Evolutionary conservation across 2,113 vertebrate species (phyloP), one percentile per base, ranked within the genome.

Genomic region (Nerophis lumbriciformis): DNA sequence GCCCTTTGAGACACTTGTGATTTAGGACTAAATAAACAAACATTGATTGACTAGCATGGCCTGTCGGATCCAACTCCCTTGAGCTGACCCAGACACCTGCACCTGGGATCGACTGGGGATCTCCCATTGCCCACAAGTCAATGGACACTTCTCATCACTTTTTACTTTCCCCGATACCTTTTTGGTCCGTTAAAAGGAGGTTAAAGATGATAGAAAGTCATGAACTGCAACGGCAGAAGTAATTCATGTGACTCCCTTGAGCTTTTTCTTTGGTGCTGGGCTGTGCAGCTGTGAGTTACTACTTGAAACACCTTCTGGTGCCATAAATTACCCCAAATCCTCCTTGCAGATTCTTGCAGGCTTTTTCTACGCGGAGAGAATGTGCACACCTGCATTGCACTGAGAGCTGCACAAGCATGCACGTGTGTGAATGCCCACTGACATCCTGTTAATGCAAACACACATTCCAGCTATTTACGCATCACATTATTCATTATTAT

Each of bases 271-370:
- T 83, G 66, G 69, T 73, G 71, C 63, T 45, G 35, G 66, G 75
- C 78, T 79, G 69, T 66, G 62, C 86, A 86, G 84, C 83, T 86
- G 83, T 70, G 65, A 70, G 61, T 37, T 7, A 0, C 78, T 61
- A 68, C 64, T 61, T 63, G 19, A 72, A 81, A 68, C 78, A 59
- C 80, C 63, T 69, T 37, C 61, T 52, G 75, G 72, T n/a, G 53
- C 68, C 70, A 61, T 82, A 71, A 86, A 85, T 83, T 68, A 78
- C 39, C 75, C 77, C 73, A 68, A 53, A 15, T 72, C 59, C 36
- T 70, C 63, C 8, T 6, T 39, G 44, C 47, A 60, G 60, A 69
- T 60, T 75, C 61, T 68, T 79, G 71, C 63, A 53, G 73, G 64
- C 65, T 69, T 74, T 11, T 68, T 37, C 57, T 19, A 53, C 9